Evolutionary conservation across 2,113 vertebrate genomes (phyloP), one percentile per base, ranked within the genome.

Genomic region (Rhinolophus ferrumequinum): DNA sequence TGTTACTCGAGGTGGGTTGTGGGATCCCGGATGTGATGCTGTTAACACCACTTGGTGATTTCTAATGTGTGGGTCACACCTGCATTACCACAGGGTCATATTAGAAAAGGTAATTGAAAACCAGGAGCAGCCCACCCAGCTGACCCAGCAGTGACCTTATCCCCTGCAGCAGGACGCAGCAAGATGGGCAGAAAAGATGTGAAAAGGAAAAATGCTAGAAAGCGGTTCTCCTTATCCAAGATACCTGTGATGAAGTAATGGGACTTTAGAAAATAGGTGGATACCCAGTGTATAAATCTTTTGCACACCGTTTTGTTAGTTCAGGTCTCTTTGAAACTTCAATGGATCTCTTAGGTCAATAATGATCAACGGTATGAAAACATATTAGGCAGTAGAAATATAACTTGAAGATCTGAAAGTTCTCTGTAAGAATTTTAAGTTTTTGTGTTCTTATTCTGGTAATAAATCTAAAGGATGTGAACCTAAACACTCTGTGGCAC

Each of bases 1-100:
- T 89, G 95, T 98, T 99, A 83, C 98, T 99, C 35, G 99, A 99
- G 99, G 99, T 99, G 97, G 76, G 98, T 47, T 15, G 0, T 19
- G 15, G 47, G 28, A 33, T 33, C 50, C 50, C 35, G 50, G 64
- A 1, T 8, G 1, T 13, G 41, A 6, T 35, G 6, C 16, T 79
- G 0, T 38, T 41, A 11, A 15, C 30, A 1, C 2, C 13, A 22
- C 69, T 35, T 67, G 44, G 18, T 81, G 26, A 28, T 69, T 77
- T 81, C 69, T 76, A 0, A 24, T 6, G 9, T 8, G 0, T 6
- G 24, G 12, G 47, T 22, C 1, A 0, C n/a, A 5, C 62, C 41
- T 88, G n/a, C 21, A 8, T 75, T 56, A 54, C 16, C 21, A n/a
- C 72, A 60, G 54, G 22, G 26, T 8, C 4, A 2, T n/a, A 6